Percentiles rank a stretch among this genome's conserved stretches.
These are phyloP conservation scores for Cantharis rustica DNA, from an alignment of 2,888 invertebrate species.

Conservation along the genomic window DNA sequence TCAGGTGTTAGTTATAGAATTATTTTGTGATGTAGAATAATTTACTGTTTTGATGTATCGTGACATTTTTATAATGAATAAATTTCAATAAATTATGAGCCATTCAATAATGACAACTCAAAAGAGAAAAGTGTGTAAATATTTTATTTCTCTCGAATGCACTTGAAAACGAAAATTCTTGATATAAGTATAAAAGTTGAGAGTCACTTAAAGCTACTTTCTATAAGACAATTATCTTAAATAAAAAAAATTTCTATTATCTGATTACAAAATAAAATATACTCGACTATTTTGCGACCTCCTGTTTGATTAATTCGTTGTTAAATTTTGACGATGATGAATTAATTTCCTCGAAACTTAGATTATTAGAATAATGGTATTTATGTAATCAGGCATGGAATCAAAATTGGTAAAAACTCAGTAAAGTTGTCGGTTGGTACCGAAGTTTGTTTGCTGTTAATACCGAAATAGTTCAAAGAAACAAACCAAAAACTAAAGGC, in stretches of 20 bases:
- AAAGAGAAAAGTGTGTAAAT: background rate
- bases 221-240: background rate
- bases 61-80: background rate
- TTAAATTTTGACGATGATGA: background rate
- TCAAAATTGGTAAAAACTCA: background rate
- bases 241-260: too few species aligned
- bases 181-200: background rate
- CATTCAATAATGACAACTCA: background rate
- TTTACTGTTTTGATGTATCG: background rate
- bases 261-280: background rate
- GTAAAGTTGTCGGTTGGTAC: background rate
- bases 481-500: background rate
- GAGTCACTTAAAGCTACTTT: background rate
- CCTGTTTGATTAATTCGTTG: background rate
- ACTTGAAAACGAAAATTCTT: background rate
- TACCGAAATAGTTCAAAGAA: background rate
- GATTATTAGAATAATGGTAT: background rate
- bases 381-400: background rate
- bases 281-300: too few species aligned
- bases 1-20: background rate
- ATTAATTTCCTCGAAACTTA: background rate
- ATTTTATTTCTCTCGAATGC: background rate
- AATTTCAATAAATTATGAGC: background rate
- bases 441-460: background rate
- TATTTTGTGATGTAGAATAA: background rate